These are phyloP conservation scores for Oostethus manadensis DNA, from an alignment of 2,113 vertebrate species.

Conservation along the genomic window DNA sequence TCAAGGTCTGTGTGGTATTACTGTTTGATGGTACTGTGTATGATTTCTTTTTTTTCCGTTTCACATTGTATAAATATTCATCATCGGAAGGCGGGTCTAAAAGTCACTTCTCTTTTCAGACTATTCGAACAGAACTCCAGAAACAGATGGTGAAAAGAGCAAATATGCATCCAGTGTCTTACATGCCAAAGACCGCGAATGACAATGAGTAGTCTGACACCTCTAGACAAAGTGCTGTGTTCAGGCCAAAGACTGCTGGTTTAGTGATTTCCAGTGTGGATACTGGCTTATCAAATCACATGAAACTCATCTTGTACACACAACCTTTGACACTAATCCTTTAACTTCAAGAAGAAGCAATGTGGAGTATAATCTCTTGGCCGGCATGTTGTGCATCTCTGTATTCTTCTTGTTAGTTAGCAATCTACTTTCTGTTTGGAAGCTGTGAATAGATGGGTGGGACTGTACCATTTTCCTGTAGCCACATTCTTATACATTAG, in stretches of 20 bases:
- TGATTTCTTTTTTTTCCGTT: not conserved
- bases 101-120: conserved; percentile 20
- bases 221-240: not conserved
- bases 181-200: conserved; percentile 1
- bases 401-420: not conserved
- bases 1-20: conserved; percentile 21
- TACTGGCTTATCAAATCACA: not conserved
- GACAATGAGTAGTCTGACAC: not conserved
- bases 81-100: conserved; percentile 1
- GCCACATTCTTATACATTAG: not conserved
- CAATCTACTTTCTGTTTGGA: not conserved
- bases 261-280: not conserved
- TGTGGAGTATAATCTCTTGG: too few relatives aligned
- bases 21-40: conserved; percentile 14
- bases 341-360: not conserved
- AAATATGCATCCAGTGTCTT: conserved; percentile 18
- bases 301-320: not conserved
- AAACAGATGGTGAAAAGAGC: conserved; percentile 11
- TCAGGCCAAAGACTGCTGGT: not conserved
- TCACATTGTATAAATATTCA: conserved; percentile 42
- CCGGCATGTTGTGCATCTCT: not conserved
- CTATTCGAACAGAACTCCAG: conserved; percentile 5
- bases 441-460: not conserved
- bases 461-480: not conserved
- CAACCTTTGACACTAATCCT: not conserved